These are phyloP conservation scores for Lepidocolaptes lacrymiger DNA, from an alignment of 2,797 vertebrate genomes.

Conservation along the genomic window DNA sequence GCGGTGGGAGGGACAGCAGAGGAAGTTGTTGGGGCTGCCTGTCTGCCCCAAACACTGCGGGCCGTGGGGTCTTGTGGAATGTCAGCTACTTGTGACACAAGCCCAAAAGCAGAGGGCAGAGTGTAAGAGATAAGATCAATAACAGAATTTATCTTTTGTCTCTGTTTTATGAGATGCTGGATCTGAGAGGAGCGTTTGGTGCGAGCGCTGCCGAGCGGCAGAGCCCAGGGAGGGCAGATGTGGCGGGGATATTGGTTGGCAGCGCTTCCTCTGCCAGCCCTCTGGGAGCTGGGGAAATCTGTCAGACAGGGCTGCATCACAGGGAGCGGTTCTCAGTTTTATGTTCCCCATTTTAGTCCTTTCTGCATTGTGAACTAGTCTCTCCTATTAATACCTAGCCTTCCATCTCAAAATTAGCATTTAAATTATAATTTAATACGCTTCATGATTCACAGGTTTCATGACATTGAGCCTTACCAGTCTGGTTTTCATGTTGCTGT, in stretches of 20 bases:
- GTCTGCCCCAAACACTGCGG: not conserved
- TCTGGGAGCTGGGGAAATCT: not conserved
- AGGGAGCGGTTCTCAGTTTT: not conserved
- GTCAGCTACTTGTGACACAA: not conserved
- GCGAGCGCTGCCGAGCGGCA: not conserved
- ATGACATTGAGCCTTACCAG: not conserved
- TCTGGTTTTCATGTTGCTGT: not conserved
- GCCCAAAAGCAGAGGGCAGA: not conserved
- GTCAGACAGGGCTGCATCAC: not conserved
- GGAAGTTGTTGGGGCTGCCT: not conserved
- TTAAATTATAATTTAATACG: not conserved
- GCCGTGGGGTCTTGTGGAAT: not conserved
- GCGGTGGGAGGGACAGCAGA: accelerated
- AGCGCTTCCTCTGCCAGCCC: not conserved
- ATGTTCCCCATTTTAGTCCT: not conserved
- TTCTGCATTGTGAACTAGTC: not conserved
- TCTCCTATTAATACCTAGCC: not conserved
- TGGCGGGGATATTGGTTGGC: not conserved
- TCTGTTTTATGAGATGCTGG: not conserved
- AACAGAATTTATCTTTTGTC: not conserved
- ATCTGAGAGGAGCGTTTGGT: not conserved
- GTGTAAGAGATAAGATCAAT: not conserved
- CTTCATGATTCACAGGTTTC: not conserved
- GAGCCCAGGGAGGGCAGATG: not conserved
- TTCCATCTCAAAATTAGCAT: not conserved